phyloP scores from a whole-genome alignment of 2,113 vertebrate species.

The Erythrocercus mccallii region DNA sequence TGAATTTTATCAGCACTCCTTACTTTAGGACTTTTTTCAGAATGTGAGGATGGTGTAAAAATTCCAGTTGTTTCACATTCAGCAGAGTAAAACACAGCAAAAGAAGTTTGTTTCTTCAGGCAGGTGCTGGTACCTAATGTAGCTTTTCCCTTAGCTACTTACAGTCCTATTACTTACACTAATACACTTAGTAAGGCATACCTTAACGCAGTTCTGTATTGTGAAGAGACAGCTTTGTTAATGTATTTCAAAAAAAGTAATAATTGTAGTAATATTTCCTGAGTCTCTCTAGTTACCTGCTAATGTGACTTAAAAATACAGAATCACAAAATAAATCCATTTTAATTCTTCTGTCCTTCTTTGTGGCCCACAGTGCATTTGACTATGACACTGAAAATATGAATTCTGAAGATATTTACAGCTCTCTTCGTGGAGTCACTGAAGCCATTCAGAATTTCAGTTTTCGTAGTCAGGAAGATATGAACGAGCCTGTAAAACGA shows the following conservation, averaged over 20 bases:
- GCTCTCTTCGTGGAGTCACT: conserved; percentile 92
- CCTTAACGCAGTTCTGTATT: background rate
- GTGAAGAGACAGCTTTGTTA: background rate
- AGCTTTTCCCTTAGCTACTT: background rate
- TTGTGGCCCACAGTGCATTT: conserved; percentile 79
- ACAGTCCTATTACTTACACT: no score
- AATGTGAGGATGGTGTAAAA: background rate
- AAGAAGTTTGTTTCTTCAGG: background rate
- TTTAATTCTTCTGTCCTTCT: background rate
- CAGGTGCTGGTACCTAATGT: background rate
- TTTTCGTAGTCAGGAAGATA: conserved; percentile 94
- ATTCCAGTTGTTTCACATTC: background rate
- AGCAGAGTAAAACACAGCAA: background rate
- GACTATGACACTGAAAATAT: conserved; percentile 98
- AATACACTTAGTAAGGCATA: background rate
- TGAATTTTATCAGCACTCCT: background rate
- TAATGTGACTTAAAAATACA: background rate
- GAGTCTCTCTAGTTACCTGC: background rate
- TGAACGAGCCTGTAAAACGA: conserved; percentile 87
- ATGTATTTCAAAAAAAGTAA: background rate
- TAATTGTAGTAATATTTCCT: background rate
- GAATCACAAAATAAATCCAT: background rate
- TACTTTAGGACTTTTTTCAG: background rate
- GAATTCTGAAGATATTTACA: conserved; percentile 98
- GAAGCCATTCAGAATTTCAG: conserved; percentile 98